These are phyloP conservation scores for Eurytoma californica DNA, from an alignment of 2,888 invertebrate species.

Conservation along the genomic window DNA sequence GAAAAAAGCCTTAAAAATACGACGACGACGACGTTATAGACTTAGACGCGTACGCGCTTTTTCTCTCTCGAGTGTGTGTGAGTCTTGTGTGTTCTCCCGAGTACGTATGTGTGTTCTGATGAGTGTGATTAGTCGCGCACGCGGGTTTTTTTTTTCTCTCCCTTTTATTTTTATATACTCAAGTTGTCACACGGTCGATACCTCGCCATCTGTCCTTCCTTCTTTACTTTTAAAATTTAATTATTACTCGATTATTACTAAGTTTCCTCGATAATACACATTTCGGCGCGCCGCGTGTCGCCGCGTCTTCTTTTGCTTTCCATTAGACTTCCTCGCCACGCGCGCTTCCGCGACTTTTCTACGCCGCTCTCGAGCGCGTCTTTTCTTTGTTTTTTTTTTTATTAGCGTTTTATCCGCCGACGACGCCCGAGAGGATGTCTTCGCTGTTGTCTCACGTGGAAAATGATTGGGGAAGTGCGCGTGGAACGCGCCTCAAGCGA, in stretches of 20 bases:
- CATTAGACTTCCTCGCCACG: background rate
- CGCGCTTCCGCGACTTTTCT: background rate
- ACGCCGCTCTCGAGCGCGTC: background rate
- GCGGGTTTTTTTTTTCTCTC: conserved; percentile 3
- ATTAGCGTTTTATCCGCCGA: background rate
- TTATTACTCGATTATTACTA: conserved; percentile 70
- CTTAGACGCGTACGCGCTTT: conserved; percentile 54
- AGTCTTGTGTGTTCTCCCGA: conserved; percentile 25
- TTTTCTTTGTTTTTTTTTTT: background rate
- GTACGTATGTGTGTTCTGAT: background rate
- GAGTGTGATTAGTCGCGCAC: conserved; percentile 28
- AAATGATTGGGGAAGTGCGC: conserved; percentile 13
- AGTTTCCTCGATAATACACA: conserved; percentile 65
- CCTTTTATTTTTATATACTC: conserved; percentile 2
- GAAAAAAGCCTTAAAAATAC: conserved; percentile 58
- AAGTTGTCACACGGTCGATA: conserved; percentile 49
- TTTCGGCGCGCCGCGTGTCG: conserved; percentile 50
- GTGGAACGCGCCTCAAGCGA: background rate
- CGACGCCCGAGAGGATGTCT: background rate
- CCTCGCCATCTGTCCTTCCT: conserved; percentile 34
- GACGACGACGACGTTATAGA: conserved; percentile 49
- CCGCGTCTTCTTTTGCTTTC: background rate
- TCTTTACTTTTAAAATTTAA: conserved; percentile 57
- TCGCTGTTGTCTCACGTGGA: background rate
- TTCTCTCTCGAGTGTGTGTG: conserved; percentile 44